These are phyloP conservation scores for Serripes groenlandicus DNA, from an alignment of 2,888 invertebrate genomes.

Conservation along the genomic window DNA sequence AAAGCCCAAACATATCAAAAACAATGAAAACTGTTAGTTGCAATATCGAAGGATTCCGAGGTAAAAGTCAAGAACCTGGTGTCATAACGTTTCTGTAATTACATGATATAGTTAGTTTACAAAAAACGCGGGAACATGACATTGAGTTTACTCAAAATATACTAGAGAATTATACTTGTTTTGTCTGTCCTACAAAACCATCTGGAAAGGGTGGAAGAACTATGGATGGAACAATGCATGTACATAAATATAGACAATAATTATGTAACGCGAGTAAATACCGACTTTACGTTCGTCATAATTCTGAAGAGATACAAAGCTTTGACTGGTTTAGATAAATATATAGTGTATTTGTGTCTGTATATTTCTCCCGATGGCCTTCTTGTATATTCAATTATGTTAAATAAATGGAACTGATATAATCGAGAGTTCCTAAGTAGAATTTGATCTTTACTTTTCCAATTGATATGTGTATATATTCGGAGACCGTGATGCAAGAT, in stretches of 20 bases:
- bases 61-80: background rate
- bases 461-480: background rate
- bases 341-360: background rate
- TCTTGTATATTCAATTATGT: background rate
- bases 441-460: background rate
- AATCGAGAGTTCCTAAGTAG: background rate
- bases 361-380: background rate
- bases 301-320: background rate
- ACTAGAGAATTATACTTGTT: background rate
- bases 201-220: background rate
- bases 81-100: background rate
- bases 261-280: background rate
- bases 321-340: background rate
- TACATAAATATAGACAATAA: background rate
- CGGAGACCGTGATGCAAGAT: conserved; percentile 2
- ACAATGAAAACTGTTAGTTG: background rate
- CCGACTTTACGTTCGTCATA: background rate
- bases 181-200: background rate
- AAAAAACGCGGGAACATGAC: background rate
- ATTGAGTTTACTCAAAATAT: background rate
- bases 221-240: background rate
- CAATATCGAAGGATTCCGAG: conserved; percentile 1
- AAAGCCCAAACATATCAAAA: background rate
- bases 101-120: conserved; percentile 4
- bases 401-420: background rate